phyloP scores from a whole-genome alignment of 2,888 invertebrate species.

The Nomada fucata region DNA sequence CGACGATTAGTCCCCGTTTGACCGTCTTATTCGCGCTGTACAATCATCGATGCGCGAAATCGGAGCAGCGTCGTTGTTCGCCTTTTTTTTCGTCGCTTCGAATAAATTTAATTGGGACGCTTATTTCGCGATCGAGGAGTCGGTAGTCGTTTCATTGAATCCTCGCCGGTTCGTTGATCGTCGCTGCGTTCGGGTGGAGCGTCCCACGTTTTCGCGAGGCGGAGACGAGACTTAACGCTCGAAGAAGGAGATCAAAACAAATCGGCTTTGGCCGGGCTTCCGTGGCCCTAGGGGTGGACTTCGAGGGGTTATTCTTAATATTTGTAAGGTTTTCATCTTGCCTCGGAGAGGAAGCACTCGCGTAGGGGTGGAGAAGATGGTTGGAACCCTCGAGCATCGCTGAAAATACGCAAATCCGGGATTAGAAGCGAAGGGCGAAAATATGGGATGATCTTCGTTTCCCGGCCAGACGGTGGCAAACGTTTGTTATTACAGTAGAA shows the following conservation, averaged over 20 bases:
- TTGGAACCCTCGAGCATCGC: constrained; percentile 58
- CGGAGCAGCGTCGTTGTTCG: not conserved
- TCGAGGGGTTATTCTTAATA: constrained; percentile 80
- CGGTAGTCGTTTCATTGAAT: constrained; percentile 71
- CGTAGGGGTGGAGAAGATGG: not conserved
- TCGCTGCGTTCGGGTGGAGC: constrained; percentile 45
- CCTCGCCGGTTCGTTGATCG: constrained; percentile 64
- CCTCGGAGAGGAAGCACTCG: constrained; percentile 35
- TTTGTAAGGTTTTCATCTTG: constrained; percentile 81
- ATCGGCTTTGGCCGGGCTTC: constrained; percentile 82
- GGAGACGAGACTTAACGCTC: constrained; percentile 73
- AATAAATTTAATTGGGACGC: not conserved
- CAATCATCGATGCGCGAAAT: too few relatives aligned
- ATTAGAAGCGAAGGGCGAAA: constrained; percentile 76
- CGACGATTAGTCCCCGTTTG: too few relatives aligned
- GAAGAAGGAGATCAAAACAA: constrained; percentile 79
- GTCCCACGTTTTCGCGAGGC: constrained; percentile 37
- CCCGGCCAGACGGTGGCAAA: constrained; percentile 17
- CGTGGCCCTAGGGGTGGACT: constrained; percentile 56
- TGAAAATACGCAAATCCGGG: constrained; percentile 77
- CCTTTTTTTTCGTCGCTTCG: not conserved
- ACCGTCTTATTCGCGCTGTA: too few relatives aligned
- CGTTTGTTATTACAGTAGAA: not conserved
- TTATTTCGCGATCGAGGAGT: not conserved
- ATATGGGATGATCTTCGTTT: constrained; percentile 74